These are phyloP conservation scores for Hydraecia micacea DNA, from an alignment of 2,888 invertebrate genomes.

Conservation along the genomic window DNA sequence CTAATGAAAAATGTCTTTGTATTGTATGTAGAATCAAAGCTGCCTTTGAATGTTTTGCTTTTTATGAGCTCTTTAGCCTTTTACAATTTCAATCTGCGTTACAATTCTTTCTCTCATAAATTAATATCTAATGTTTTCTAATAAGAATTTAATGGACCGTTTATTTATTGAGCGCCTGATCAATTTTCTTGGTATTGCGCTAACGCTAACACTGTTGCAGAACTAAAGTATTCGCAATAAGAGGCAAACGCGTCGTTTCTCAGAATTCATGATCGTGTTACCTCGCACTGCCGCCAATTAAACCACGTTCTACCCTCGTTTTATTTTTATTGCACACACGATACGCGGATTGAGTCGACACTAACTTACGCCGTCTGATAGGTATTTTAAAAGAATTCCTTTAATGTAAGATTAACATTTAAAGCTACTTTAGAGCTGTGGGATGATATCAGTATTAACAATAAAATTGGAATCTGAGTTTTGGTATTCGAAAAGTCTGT, in stretches of 20 bases:
- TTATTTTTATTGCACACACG: constrained; percentile 77
- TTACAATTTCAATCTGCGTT: constrained; percentile 10
- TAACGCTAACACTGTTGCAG: constrained; percentile 53
- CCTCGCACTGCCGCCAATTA: constrained; percentile 80
- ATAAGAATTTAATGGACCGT: background rate
- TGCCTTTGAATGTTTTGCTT: constrained; percentile 46
- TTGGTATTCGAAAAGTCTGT: constrained; percentile 31
- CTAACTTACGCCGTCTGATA: constrained; percentile 63
- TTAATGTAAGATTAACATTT: constrained; percentile 56
- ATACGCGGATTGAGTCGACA: constrained; percentile 72
- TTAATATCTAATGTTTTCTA: background rate
- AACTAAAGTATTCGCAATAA: constrained; percentile 60
- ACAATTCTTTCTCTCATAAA: background rate
- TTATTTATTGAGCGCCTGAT: constrained; percentile 38
- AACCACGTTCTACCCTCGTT: constrained; percentile 73
- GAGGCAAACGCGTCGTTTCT: constrained; percentile 68
- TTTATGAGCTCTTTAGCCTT: constrained; percentile 11
- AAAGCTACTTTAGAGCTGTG: constrained; percentile 37
- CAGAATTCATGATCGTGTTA: constrained; percentile 74
- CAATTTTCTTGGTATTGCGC: constrained; percentile 32
- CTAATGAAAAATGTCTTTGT: constrained; percentile 69
- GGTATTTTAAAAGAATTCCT: constrained; percentile 64
- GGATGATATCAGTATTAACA: constrained; percentile 49
- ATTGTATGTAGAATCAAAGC: constrained; percentile 61
- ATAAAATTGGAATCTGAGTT: constrained; percentile 24